Evolutionary conservation across 2,797 vertebrate species (phyloP), one percentile per base, ranked within the genome.

Genomic region (Paramormyrops hopkinsi): DNA sequence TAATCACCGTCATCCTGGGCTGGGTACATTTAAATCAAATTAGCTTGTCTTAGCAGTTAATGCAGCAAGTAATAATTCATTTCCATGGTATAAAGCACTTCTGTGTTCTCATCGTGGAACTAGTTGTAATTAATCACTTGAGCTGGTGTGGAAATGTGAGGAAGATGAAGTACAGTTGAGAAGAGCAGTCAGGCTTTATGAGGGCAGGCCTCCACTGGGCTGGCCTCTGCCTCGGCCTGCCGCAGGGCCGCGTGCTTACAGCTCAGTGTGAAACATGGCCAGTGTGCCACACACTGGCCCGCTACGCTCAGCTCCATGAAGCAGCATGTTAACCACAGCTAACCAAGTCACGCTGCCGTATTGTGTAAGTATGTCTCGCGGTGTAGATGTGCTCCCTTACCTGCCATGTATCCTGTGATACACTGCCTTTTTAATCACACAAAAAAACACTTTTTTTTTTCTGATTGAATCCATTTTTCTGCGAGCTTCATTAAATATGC

Each of bases 11-110:
- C 54, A 69, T 62, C 25, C 7, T 50, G 22, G 54, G 53, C 88
- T 41, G 69, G 53, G 88, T 48, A 69, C n/a, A 48, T 84, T 65
- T 85, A 65, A 89, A 86, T 89, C n/a, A 69, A 69, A 85, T 89
- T 62, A 84, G 37, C 76, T 89, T 79, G 88, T 59, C 76, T 85
- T 62, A 46, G 88, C 76, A 62, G 76, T 84, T 89, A 59, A 62
- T 62, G 54, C 44, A 41, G 53, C 12, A 50, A 62, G 82, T 65
- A 48, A 89, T 85, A 89, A 89, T 85, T 85, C 22, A 85, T 84
- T 89, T 89, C 79, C 53, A 33, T 9, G 53, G 76, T 25, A 85
- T 85, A 65, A 85, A 89, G 62, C 33, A 84, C 44, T 86, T 62
- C 79, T 89, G 88, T 85, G 53, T 86, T 46, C 29, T 51, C 46